These are phyloP conservation scores for Dendrocincla tyrannina DNA, from an alignment of 2,797 vertebrate genomes.

Conservation along the genomic window DNA sequence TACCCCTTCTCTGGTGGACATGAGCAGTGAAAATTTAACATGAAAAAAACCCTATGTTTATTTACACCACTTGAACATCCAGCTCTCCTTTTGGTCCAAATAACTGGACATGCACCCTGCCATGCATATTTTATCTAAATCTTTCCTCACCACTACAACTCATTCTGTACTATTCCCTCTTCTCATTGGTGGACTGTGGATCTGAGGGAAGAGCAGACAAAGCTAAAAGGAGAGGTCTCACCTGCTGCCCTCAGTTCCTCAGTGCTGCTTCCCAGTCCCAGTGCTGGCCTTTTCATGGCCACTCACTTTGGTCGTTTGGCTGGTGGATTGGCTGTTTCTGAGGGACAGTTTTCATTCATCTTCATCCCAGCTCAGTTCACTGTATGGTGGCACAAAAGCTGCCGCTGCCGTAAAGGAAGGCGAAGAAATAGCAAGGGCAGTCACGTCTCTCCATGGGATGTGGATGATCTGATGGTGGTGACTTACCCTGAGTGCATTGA, in stretches of 20 bases:
- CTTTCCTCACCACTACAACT: neutral
- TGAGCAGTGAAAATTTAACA: neutral
- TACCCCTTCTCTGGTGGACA: neutral
- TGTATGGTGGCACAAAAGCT: neutral
- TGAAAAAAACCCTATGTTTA: neutral
- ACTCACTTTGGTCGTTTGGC: neutral
- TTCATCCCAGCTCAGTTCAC: neutral
- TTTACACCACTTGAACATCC: neutral
- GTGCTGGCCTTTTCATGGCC: accelerated
- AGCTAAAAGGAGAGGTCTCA: neutral
- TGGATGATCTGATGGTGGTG: neutral
- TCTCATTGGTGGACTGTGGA: neutral
- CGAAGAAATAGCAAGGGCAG: neutral
- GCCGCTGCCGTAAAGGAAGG: neutral
- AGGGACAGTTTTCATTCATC: neutral
- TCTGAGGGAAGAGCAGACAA: neutral
- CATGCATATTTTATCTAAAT: neutral
- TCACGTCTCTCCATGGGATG: neutral
- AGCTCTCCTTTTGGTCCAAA: neutral
- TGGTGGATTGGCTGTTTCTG: neutral
- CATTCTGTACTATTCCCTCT: neutral
- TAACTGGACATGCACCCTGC: neutral
- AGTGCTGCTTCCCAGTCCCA: neutral
- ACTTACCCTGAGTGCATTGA: neutral
- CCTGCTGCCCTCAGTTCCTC: accelerated